These are phyloP conservation scores for Tarsius wallacei DNA, from an alignment of 2,797 vertebrate genomes.

Conservation along the genomic window DNA sequence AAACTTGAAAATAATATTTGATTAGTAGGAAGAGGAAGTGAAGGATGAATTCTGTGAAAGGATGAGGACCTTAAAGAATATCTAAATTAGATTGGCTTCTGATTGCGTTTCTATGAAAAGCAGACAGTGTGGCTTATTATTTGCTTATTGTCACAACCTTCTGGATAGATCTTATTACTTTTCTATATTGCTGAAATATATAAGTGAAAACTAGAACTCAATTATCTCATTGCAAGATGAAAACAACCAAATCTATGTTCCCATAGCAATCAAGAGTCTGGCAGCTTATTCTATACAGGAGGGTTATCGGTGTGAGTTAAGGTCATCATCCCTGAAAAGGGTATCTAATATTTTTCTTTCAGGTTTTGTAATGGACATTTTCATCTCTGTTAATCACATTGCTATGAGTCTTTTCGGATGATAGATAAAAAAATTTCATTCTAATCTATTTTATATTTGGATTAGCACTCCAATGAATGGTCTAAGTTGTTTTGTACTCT, in stretches of 20 bases:
- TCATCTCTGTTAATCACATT: constrained; percentile 13
- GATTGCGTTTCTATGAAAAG: background rate
- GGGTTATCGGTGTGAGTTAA: background rate
- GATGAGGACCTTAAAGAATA: background rate
- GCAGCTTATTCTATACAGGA: background rate
- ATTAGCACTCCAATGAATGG: background rate
- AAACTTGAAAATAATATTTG: background rate
- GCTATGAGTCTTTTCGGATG: background rate
- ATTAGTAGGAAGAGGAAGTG: background rate
- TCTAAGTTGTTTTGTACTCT: background rate
- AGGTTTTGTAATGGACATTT: constrained; percentile 18
- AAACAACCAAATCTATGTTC: background rate
- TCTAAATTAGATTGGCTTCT: background rate
- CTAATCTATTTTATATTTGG: background rate
- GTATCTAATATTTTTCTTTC: constrained; percentile 37
- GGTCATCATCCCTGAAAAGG: constrained; percentile 4
- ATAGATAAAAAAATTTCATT: background rate
- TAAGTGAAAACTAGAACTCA: background rate
- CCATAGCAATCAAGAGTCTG: background rate
- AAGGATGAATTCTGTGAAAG: background rate
- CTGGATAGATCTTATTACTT: background rate
- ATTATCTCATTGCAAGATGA: background rate
- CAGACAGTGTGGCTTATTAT: background rate
- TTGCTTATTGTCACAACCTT: background rate
- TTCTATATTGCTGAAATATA: background rate